Conservation (phyloP, 2,888 invertebrate genomes). For the Tetragonisca angustula region DNA sequence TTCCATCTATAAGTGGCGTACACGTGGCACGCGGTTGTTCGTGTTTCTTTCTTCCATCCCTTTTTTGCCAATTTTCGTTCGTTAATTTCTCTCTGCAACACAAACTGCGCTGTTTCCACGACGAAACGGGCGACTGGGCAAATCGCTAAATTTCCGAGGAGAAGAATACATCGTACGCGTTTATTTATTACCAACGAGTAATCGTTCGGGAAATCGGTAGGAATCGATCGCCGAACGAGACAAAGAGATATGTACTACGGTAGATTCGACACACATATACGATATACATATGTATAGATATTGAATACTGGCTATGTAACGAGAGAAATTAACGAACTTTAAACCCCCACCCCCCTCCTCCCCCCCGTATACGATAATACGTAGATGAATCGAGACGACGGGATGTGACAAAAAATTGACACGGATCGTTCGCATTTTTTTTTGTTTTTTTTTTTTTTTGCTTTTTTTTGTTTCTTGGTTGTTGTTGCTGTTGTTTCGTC, state of each 20-base stretch:
- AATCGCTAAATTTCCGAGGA: conserved; percentile 3
- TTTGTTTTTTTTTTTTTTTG: no score
- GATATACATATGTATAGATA: background rate
- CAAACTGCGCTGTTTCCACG: background rate
- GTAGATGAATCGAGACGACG: conserved; percentile 1
- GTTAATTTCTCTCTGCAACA: conserved; percentile 24
- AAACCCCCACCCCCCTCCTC: no score
- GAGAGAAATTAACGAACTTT: conserved; percentile 17
- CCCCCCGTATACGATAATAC: background rate
- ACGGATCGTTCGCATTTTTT: conserved; percentile 10
- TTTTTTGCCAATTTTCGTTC: conserved; percentile 6
- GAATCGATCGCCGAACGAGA: background rate
- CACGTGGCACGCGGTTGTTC: background rate
- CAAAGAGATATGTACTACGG: background rate
- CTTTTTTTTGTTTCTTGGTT: no score
- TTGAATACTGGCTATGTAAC: background rate
- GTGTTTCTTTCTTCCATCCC: background rate
- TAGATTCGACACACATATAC: background rate
- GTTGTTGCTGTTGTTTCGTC: background rate
- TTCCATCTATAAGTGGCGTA: conserved; percentile 11
- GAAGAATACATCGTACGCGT: background rate
- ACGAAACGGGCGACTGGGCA: background rate
- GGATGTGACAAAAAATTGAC: conserved; percentile 10
- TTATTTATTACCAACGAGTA: background rate
- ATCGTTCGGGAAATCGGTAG: background rate